A percentile compares a stretch with the other conserved stretches of the same genome.
phyloP scores from a whole-genome alignment of 2,888 invertebrate species.

The Nineta flava region DNA sequence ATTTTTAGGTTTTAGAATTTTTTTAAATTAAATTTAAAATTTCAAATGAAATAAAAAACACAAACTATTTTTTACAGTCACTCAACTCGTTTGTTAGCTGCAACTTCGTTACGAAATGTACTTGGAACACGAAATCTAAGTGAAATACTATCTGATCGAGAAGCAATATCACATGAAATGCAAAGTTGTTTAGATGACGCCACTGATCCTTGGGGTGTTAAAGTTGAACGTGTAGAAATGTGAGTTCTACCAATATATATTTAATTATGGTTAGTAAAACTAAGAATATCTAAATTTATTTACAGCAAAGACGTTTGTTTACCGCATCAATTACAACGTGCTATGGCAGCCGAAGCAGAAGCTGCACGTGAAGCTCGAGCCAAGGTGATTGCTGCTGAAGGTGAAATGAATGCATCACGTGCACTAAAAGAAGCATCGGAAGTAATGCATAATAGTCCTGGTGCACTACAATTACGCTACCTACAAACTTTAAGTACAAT shows the following conservation, averaged over 20 bases:
- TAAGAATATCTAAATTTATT: conserved; percentile 12
- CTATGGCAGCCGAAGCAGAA: conserved; percentile 74
- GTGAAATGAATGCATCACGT: conserved; percentile 72
- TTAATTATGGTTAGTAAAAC: conserved; percentile 22
- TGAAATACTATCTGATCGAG: conserved; percentile 82
- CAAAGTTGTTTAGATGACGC: conserved; percentile 71
- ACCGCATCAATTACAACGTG: conserved; percentile 59
- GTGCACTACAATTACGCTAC: conserved; percentile 66
- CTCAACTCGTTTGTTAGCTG: conserved; percentile 66
- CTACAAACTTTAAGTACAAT: conserved; percentile 82
- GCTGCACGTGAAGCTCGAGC: conserved; percentile 64
- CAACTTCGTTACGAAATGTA: conserved; percentile 76
- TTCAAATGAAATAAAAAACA: too few relatives aligned
- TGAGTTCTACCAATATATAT: conserved; percentile 51
- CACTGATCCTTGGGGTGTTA: conserved; percentile 85
- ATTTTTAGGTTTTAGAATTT: neutral
- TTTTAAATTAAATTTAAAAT: neutral
- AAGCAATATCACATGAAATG: conserved; percentile 83
- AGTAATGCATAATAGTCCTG: conserved; percentile 68
- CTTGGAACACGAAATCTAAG: conserved; percentile 83
- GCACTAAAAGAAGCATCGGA: conserved; percentile 77
- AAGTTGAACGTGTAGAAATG: conserved; percentile 92
- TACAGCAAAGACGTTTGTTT: conserved; percentile 62
- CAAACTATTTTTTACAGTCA: conserved; percentile 41
- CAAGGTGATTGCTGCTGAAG: conserved; percentile 70